Percentiles rank a stretch among this genome's conserved stretches.
These are phyloP conservation scores for Peromyscus aztecus DNA, from an alignment of 2,797 vertebrate genomes.

Conservation along the genomic window DNA sequence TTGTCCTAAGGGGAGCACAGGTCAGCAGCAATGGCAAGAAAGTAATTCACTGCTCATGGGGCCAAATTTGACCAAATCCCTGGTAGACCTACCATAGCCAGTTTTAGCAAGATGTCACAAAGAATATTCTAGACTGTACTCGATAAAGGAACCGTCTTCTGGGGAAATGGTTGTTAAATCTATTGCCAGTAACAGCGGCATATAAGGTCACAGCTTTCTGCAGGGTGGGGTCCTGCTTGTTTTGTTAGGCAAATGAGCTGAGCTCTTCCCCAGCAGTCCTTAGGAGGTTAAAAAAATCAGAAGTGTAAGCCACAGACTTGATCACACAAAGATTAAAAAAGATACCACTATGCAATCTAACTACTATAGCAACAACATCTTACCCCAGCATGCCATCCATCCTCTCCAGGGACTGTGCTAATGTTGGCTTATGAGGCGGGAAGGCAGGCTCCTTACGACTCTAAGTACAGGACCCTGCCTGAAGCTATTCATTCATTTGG, in stretches of 20 bases:
- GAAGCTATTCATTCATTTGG: neutral
- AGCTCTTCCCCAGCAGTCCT: neutral
- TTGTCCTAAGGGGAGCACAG: neutral
- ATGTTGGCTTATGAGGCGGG: neutral
- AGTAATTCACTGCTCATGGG: neutral
- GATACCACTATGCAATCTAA: rapidly evolving
- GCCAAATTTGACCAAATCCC: neutral
- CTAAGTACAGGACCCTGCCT: neutral
- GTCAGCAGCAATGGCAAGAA: neutral
- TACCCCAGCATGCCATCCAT: neutral
- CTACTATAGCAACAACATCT: rapidly evolving
- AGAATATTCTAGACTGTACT: neutral
- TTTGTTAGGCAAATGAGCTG: neutral
- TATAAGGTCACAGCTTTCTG: neutral
- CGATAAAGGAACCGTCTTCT: neutral
- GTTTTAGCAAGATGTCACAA: conserved; percentile 32
- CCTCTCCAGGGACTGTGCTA: neutral
- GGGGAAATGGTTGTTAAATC: neutral
- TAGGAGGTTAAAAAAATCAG: neutral
- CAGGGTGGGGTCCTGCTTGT: neutral
- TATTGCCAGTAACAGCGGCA: neutral
- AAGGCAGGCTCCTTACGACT: neutral
- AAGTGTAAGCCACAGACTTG: neutral
- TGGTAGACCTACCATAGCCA: neutral
- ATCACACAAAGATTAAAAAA: neutral